phyloP scores from a whole-genome alignment of 2,113 vertebrate genomes.

The Halichoeres trimaculatus region DNA sequence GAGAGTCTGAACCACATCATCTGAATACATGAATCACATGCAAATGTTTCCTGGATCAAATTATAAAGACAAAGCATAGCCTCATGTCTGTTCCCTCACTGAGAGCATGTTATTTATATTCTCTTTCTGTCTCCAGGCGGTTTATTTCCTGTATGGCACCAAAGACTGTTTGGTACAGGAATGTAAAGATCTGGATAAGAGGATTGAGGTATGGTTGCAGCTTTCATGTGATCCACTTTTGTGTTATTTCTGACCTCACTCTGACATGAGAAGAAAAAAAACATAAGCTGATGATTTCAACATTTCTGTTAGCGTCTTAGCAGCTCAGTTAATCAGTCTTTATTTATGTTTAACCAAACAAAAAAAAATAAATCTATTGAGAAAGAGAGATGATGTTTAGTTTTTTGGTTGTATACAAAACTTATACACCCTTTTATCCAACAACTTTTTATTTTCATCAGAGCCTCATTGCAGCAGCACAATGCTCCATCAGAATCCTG shows the following conservation, averaged over 20 bases:
- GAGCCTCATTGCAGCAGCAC: not conserved
- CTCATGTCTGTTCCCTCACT: fast-evolving
- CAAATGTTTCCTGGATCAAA: constrained; percentile 4
- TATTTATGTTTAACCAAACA: not conserved
- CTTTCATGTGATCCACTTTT: not conserved
- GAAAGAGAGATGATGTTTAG: no score
- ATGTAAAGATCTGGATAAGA: constrained; percentile 98
- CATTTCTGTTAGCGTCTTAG: not conserved
- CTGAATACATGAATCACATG: constrained; percentile 19
- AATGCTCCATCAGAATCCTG: not conserved
- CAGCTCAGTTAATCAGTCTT: no score
- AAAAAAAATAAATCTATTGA: no score
- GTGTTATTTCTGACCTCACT: not conserved
- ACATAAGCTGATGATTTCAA: not conserved
- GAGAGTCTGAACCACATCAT: constrained; percentile 34
- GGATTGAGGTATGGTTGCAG: constrained; percentile 89
- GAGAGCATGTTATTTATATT: not conserved
- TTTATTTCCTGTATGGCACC: constrained; percentile 98
- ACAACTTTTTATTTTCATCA: no score
- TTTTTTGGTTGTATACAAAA: no score
- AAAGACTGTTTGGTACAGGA: constrained; percentile 98
- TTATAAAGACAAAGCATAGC: not conserved
- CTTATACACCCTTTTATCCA: no score
- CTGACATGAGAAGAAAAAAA: not conserved
- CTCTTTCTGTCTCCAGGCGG: constrained; percentile 81